Evolutionary conservation across 2,113 vertebrate species (phyloP).

Genomic region (Podilymbus podiceps): DNA sequence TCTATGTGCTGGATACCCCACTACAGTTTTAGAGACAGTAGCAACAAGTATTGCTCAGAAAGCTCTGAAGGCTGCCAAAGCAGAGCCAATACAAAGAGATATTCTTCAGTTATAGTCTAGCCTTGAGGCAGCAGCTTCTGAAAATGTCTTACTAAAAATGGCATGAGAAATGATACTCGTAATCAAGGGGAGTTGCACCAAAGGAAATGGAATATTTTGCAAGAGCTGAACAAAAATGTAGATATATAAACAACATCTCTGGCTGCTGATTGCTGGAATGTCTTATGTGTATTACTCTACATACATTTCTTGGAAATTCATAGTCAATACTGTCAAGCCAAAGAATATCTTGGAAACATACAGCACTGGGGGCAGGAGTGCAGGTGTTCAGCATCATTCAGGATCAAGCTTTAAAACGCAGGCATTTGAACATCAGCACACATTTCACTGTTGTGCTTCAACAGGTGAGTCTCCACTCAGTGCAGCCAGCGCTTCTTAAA

Average conservation of each 20-base stretch:
- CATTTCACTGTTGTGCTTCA: background rate
- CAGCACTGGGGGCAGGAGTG: background rate
- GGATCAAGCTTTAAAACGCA: background rate
- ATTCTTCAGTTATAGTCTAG: background rate
- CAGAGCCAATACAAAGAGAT: background rate
- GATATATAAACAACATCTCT: background rate
- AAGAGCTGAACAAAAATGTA: background rate
- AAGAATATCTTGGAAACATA: background rate
- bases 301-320: background rate
- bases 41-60: constrained; percentile 27
- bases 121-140: constrained; percentile 18
- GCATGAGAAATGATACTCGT: background rate
- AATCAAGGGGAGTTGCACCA: background rate
- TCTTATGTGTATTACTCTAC: background rate
- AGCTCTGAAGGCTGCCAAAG: background rate
- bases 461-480: background rate
- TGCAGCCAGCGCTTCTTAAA: background rate
- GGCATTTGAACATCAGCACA: background rate
- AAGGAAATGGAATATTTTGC: constrained; percentile 23
- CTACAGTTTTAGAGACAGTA: background rate
- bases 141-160: constrained; percentile 26
- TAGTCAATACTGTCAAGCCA: background rate
- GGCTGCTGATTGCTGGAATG: background rate
- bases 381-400: background rate
- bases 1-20: background rate